These are phyloP conservation scores for Lasiurus borealis DNA, from an alignment of 2,113 vertebrate species.

Conservation along the genomic window DNA sequence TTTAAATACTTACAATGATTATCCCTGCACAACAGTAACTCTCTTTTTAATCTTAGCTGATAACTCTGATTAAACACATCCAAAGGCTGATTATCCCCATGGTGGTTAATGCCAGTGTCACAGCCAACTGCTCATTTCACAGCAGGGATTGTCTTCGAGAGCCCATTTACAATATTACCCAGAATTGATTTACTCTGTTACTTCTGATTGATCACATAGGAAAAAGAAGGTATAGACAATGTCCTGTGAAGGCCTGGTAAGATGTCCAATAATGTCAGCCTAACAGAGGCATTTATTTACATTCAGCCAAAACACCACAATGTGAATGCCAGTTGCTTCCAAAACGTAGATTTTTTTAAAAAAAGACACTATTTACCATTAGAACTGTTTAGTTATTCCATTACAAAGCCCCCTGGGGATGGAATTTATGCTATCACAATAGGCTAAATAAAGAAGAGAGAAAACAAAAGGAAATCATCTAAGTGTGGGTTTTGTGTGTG, in stretches of 20 bases:
- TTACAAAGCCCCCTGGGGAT: neutral
- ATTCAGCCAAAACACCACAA: neutral
- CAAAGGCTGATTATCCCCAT: slow-evolving; percentile 84
- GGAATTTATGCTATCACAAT: neutral
- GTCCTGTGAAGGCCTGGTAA: slow-evolving; percentile 62
- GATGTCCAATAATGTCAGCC: slow-evolving; percentile 61
- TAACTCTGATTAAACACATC: slow-evolving; percentile 89
- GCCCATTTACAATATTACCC: slow-evolving; percentile 83
- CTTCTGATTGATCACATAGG: slow-evolving; percentile 79
- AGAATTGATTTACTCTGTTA: slow-evolving; percentile 82
- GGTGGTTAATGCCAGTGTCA: slow-evolving; percentile 81
- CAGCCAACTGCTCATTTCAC: slow-evolving; percentile 87
- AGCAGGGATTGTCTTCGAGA: slow-evolving; percentile 84
- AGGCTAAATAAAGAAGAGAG: neutral
- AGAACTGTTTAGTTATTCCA: neutral
- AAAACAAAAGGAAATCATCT: neutral
- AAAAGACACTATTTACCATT: neutral
- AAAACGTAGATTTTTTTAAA: slow-evolving; percentile 1
- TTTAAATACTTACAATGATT: slow-evolving; percentile 80
- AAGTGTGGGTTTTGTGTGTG: neutral
- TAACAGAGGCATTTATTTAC: slow-evolving; percentile 40
- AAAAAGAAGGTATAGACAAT: slow-evolving; percentile 47
- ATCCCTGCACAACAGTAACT: slow-evolving; percentile 68
- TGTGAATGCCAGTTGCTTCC: neutral
- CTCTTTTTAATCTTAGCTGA: slow-evolving; percentile 85